phyloP scores from a whole-genome alignment of 2,113 vertebrate genomes.

The Arvicanthis niloticus region DNA sequence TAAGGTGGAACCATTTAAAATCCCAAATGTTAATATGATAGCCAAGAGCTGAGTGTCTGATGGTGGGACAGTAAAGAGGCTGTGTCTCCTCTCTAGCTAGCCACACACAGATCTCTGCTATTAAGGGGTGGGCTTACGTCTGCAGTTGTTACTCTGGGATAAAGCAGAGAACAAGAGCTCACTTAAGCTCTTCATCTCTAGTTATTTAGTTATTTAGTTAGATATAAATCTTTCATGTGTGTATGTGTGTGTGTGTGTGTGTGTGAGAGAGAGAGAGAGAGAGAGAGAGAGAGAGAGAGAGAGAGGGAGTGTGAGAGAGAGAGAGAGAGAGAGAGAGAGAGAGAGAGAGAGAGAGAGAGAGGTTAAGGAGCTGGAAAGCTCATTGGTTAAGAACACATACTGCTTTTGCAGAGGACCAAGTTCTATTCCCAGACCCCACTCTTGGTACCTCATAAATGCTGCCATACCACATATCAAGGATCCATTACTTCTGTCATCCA shows the following conservation, averaged over 20 bases:
- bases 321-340: background rate
- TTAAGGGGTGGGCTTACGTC: background rate
- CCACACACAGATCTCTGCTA: background rate
- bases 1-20: slow-evolving; percentile 15
- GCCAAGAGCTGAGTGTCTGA: background rate
- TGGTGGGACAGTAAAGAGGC: background rate
- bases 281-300: background rate
- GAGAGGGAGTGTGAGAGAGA: background rate
- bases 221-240: background rate
- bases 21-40: background rate
- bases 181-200: background rate
- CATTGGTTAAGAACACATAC: background rate
- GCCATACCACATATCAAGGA: background rate
- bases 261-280: background rate
- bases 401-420: no score
- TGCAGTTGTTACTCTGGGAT: background rate
- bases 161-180: background rate
- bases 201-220: background rate
- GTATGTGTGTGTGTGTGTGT: no score
- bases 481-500: background rate
- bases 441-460: background rate
- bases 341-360: background rate
- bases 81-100: background rate
- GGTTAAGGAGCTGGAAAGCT: background rate
- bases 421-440: background rate